phyloP scores from a whole-genome alignment of 1,140 invertebrate species.

The Trachymyrmex cornetzi region DNA sequence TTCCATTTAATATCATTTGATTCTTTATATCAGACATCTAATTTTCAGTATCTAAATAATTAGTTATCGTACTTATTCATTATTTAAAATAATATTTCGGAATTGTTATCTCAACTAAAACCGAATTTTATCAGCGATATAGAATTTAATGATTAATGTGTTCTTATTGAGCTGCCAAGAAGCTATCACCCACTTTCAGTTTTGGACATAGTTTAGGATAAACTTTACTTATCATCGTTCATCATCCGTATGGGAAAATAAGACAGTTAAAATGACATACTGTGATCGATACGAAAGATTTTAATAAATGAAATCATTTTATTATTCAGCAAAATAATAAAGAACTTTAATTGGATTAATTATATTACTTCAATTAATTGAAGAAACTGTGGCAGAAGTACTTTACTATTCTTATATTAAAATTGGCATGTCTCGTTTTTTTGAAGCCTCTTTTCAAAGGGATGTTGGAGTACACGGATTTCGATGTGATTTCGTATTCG shows the following conservation, averaged over 20 bases:
- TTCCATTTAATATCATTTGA: not conserved
- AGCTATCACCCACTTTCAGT: conserved; percentile 36
- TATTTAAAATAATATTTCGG: not conserved
- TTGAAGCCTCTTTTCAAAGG: no score
- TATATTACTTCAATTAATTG: conserved; percentile 12
- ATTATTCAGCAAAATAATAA: not conserved
- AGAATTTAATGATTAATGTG: conserved; percentile 35
- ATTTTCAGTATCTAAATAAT: conserved; percentile 13
- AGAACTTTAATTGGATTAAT: conserved; percentile 6
- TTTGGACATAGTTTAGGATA: conserved; percentile 38
- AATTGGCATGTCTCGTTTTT: no score
- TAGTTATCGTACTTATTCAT: not conserved
- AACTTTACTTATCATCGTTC: conserved; percentile 37
- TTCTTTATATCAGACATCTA: not conserved
- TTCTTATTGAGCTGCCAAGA: conserved; percentile 30
- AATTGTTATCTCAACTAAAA: not conserved
- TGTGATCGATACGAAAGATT: conserved; percentile 8
- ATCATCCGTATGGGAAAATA: conserved; percentile 19
- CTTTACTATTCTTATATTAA: no score
- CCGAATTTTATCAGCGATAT: not conserved
- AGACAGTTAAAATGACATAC: conserved; percentile 25
- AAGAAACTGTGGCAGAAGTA: not conserved
- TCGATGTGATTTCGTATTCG: no score
- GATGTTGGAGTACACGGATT: no score
- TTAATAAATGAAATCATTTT: conserved; percentile 43